Evolutionary conservation across 2,797 vertebrate genomes (phyloP), one percentile per base, ranked within the genome.

Genomic region (Jordanella pulchra): DNA sequence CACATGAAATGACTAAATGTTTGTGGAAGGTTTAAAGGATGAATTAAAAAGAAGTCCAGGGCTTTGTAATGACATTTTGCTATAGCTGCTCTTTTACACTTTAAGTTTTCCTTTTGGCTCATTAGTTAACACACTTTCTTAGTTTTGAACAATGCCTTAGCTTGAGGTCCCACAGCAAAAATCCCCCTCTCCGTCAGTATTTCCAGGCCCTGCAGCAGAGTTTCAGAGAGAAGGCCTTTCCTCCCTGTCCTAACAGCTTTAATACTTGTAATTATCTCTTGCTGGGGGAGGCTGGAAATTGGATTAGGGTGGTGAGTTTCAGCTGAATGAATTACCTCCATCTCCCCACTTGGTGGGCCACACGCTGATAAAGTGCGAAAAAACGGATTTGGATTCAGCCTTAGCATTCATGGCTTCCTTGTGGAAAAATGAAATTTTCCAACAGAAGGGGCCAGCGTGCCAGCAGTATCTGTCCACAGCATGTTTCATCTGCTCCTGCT

Each of bases 361-460:
- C 94, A 94, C 92, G 92, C 95, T 96, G 96, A 96, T 95, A 96
- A 96, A 95, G 93, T 94, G 95, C 93, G 87, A 93, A 94, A 94
- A 95, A 95, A 95, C 93, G 93, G 95, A 96, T 96, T 96, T 96
- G 90, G 95, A 95, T 95, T 95, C 95, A 94, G 91, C 92, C 95
- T 95, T 95, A 94, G 94, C 95, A 96, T 95, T 96, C 94, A 93
- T 94, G 95, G 94, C 95, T 96, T 96, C 95, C 95, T 95, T 95
- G 94, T 96, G 96, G 95, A 96, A 96, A 96, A 96, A 96, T 95
- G 94, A 94, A 95, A 94, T 95, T 96, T 96, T 96, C 96, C 95
- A 86, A 95, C 95, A 96, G 95, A 95, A 94, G 95, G 95, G 93
- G 93, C 94, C 94, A 92, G 95, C 93, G 94, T 95, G 93, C 94